Conservation (phyloP, 2,113 vertebrate species). For the Chaetorhynchus papuensis region DNA sequence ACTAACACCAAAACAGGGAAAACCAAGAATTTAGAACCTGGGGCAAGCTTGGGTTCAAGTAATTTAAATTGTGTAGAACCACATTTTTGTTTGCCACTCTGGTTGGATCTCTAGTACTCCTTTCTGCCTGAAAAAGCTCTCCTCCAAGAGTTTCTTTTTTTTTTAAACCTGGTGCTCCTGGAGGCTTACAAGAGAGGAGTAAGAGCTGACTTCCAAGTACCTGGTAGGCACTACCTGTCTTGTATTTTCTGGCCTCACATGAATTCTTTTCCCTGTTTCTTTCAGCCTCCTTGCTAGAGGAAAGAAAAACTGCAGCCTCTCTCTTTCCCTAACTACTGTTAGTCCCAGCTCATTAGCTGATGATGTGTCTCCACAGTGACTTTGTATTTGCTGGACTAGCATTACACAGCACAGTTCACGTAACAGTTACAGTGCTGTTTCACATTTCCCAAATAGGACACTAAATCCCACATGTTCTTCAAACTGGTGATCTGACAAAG, state of each 20-base stretch:
- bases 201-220: neutral
- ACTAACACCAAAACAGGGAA: neutral
- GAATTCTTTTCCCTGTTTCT: neutral
- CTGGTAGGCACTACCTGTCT: neutral
- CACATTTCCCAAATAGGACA: conserved; percentile 13
- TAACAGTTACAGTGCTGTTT: neutral
- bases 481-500: neutral
- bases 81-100: neutral
- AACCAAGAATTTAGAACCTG: neutral
- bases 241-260: neutral
- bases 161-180: neutral
- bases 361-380: neutral
- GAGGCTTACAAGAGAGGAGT: neutral
- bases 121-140: neutral
- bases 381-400: neutral
- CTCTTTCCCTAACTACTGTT: neutral
- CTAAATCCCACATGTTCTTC: neutral
- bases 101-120: neutral
- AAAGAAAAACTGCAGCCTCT: neutral
- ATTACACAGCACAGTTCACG: neutral
- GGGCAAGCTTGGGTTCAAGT: neutral
- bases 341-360: neutral
- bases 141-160: neutral
- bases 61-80: neutral
- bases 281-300: neutral